Conservation (phyloP, 1,140 invertebrate species). For the Drosophila carrolli region DNA sequence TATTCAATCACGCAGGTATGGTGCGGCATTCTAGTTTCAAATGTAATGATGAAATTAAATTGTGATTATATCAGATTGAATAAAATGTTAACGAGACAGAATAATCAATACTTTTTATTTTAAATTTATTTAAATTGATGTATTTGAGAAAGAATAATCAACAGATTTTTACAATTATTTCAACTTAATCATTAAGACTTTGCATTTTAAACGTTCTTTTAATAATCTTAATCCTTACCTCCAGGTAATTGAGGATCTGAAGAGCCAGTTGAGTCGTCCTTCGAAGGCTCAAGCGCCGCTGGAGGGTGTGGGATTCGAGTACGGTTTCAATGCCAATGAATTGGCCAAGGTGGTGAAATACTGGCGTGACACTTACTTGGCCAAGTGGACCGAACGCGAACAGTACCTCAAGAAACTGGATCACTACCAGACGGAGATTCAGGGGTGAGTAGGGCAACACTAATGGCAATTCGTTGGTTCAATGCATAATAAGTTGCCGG, state of each 20-base stretch:
- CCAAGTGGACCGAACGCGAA: constrained; percentile 88
- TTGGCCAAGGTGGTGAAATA: constrained; percentile 89
- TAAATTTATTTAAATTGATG: too few relatives aligned
- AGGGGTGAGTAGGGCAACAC: constrained; percentile 84
- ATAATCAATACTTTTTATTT: too few relatives aligned
- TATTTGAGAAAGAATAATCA: too few relatives aligned
- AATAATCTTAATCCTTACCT: neutral
- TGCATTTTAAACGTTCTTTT: too few relatives aligned
- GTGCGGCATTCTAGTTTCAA: too few relatives aligned
- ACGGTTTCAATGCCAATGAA: constrained; percentile 91
- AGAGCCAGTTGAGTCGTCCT: constrained; percentile 86
- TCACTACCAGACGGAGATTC: constrained; percentile 90
- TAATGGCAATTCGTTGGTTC: neutral
- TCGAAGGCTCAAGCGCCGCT: constrained; percentile 87
- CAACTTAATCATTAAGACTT: too few relatives aligned
- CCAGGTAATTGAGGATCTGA: constrained; percentile 88
- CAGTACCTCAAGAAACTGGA: constrained; percentile 89
- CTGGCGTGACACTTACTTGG: constrained; percentile 90
- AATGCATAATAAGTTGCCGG: constrained; percentile 3
- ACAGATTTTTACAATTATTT: too few relatives aligned
- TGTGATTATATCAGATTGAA: too few relatives aligned
- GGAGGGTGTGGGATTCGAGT: constrained; percentile 89
- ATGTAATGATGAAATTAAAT: too few relatives aligned
- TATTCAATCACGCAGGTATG: too few relatives aligned
- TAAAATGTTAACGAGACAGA: too few relatives aligned